These are phyloP conservation scores for Buphagus erythrorhynchus DNA, from an alignment of 2,797 vertebrate genomes.

Conservation along the genomic window DNA sequence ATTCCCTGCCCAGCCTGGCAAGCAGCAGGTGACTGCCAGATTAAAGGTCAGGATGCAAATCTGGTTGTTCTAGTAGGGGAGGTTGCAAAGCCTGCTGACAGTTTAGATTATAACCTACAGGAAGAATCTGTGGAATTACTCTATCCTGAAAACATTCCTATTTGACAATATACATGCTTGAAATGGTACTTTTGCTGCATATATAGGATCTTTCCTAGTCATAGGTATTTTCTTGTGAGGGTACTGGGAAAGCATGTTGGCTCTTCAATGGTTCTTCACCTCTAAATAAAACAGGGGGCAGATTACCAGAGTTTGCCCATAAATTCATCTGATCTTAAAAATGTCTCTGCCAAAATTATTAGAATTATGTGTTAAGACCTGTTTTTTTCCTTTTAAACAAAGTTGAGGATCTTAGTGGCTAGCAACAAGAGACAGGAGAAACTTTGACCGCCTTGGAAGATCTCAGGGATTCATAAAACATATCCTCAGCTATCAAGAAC, in stretches of 20 bases:
- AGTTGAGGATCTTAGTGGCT: background rate
- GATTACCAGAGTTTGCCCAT: background rate
- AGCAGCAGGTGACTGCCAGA: background rate
- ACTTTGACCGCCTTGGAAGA: background rate
- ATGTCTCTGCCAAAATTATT: background rate
- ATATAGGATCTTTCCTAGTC: background rate
- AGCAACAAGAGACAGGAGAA: background rate
- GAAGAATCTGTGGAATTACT: background rate
- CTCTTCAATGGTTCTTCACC: background rate
- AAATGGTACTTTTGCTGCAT: background rate
- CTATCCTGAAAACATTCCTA: background rate
- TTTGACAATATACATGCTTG: background rate
- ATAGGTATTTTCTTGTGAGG: background rate
- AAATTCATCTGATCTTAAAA: background rate
- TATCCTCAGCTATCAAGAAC: background rate
- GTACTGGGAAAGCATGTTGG: accelerated
- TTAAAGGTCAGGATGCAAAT: background rate
- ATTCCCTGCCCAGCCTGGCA: background rate
- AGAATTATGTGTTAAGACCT: background rate
- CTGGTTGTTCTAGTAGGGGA: background rate
- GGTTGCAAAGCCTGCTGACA: background rate
- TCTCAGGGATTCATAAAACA: background rate
- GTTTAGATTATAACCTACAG: background rate
- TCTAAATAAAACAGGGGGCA: background rate
- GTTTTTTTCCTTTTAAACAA: background rate